Conservation (phyloP, 30 jellyfish, hydroid and myxozoan species). For the Calvadosia cruxmelitensis region DNA sequence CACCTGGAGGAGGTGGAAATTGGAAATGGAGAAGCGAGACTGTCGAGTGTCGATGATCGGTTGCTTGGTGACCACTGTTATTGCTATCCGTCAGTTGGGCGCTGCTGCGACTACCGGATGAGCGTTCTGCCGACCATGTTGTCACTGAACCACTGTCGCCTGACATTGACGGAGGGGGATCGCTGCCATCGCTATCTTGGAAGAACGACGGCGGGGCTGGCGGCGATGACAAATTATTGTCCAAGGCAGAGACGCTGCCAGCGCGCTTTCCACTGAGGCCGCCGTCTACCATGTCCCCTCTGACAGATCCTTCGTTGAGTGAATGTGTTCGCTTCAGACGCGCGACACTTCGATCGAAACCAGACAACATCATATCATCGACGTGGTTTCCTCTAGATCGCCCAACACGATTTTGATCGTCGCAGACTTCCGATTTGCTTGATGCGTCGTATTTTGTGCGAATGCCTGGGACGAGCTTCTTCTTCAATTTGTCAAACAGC, state of each 20-base stretch:
- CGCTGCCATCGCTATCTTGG: background rate
- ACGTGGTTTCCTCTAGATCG: no score
- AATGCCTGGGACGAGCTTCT: no score
- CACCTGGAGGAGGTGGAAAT: slow-evolving; percentile 73
- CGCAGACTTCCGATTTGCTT: no score
- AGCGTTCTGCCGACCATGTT: slow-evolving; percentile 24
- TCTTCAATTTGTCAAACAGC: background rate
- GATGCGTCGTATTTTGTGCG: no score
- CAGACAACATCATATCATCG: no score
- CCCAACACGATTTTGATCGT: no score
- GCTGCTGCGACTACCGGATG: slow-evolving; percentile 30
- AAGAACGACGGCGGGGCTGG: background rate
- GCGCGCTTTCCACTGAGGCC: background rate
- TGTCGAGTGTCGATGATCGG: slow-evolving; percentile 15
- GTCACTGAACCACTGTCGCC: background rate
- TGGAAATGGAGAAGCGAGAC: slow-evolving; percentile 34
- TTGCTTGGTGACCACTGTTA: slow-evolving; percentile 25
- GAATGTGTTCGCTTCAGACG: background rate
- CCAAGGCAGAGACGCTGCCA: background rate
- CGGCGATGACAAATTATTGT: slow-evolving; percentile 9
- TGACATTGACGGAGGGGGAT: background rate
- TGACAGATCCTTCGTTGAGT: no score
- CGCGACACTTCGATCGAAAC: no score
- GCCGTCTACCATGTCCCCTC: no score
- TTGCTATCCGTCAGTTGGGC: slow-evolving; percentile 21